Evolutionary conservation across 2,113 vertebrate genomes (phyloP), one percentile per base, ranked within the genome.

Genomic region (Clarias batrachus): DNA sequence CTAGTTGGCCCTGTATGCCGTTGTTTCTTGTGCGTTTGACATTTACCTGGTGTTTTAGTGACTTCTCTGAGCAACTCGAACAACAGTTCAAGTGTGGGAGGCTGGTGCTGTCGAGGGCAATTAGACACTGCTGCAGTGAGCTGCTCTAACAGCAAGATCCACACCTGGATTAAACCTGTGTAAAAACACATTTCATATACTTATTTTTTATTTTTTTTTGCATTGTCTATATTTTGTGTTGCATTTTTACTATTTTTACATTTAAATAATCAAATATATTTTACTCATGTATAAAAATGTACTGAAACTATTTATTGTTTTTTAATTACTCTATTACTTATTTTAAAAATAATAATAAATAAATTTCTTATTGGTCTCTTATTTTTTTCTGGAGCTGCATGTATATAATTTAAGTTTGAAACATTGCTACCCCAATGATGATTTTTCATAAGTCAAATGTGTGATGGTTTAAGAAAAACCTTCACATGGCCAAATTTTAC

Each of bases 101-200:
- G 97, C 59, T 99, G 98, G 88, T 99, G 98, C 85, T 98, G 97
- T 1, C 98, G 96, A 4, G 98, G 98, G 88, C 98, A 99, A 91
- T 97, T 97, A 0, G 98, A 99, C 89, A 99, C 96, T 0, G 98
- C 96, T 0, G 97, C 96, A 0, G 98, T 98, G 74, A 99, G 94
- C 94, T 99, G 97, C 94, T 99, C 97, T 90, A 99, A 87, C 0
- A 99, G 91, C 90, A 97, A 92, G 90, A 98, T 97, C 98, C 98
- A 99, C 87, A 99, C 98, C 89, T 97, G 97, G 92, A 99, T 99
- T 90, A 99, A 94, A 87, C 98, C 98, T 99, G 93, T n/a, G 90
- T 21, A 30, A 21, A 85, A 68, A n/a, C n/a, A 78, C 21, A 82
- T 25, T n/a, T 4, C 10, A 23, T 3, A 3, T 1, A 13, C 19